Evolutionary conservation across 2,888 invertebrate genomes (phyloP).

Genomic region (Dryobotodes eremita): DNA sequence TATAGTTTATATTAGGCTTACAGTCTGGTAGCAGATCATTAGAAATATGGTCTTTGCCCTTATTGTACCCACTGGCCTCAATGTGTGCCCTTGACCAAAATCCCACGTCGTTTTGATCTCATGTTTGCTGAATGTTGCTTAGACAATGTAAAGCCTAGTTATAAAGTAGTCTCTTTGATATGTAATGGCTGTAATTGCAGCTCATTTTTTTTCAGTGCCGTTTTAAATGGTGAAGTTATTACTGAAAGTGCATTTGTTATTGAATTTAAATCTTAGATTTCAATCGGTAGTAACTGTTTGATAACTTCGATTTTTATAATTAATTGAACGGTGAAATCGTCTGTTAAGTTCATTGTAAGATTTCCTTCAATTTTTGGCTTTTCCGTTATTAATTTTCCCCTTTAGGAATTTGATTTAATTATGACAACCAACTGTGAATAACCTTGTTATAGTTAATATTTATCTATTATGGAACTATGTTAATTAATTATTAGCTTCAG

Average conservation of each 20-base stretch:
- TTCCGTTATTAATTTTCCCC: background rate
- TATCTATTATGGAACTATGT: conserved; percentile 17
- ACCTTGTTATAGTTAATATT: conserved; percentile 26
- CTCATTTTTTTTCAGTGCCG: conserved; percentile 25
- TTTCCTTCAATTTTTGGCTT: background rate
- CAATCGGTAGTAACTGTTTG: conserved; percentile 6
- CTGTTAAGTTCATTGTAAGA: background rate
- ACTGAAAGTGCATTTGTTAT: conserved; percentile 19
- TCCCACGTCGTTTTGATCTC: conserved; percentile 47
- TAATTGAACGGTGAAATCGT: conserved; percentile 9
- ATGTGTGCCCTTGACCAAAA: conserved; percentile 61
- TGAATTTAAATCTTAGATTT: background rate
- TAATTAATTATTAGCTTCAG: conserved; percentile 35
- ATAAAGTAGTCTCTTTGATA: conserved; percentile 28
- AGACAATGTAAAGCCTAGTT: conserved; percentile 37
- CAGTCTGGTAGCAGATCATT: conserved; percentile 16
- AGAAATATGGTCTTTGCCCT: conserved; percentile 45
- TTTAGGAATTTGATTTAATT: conserved; percentile 8
- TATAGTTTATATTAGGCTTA: conserved; percentile 16
- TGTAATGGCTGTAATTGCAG: conserved; percentile 41
- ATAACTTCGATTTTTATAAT: conserved; percentile 22
- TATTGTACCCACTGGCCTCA: conserved; percentile 49
- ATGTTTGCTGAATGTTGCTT: conserved; percentile 42
- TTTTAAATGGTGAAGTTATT: background rate
- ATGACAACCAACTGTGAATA: background rate